Evolutionary conservation across 2,888 invertebrate genomes (phyloP).

Genomic region (Incurvaria masculella): DNA sequence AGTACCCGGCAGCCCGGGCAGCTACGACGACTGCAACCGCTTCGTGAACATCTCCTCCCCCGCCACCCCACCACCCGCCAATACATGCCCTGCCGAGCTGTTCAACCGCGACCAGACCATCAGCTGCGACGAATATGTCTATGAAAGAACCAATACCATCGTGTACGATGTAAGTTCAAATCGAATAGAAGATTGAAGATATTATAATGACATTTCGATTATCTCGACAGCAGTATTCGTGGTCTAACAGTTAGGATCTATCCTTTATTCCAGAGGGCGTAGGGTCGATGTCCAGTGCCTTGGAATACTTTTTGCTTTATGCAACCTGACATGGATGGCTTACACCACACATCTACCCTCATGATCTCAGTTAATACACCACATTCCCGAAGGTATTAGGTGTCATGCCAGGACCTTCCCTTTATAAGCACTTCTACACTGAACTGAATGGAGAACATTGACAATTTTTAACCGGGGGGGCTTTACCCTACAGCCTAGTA

Average conservation of each 20-base stretch:
- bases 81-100: conserved; percentile 30
- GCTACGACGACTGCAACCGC: conserved; percentile 33
- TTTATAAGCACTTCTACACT: no score
- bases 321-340: no score
- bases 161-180: conserved; percentile 39
- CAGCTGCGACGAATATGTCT: conserved; percentile 30
- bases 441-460: no score
- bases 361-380: no score
- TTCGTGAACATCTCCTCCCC: conserved; percentile 23
- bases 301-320: no score
- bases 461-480: background rate
- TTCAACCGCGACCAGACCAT: conserved; percentile 27
- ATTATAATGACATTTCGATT: no score
- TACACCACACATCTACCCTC: no score
- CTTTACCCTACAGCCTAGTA: background rate
- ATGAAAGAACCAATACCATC: conserved; percentile 34
- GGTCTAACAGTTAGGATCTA: background rate
- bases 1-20: conserved; percentile 24
- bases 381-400: no score
- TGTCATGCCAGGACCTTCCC: no score
- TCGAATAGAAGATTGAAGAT: background rate
- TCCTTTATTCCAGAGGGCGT: no score
- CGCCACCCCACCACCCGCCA: conserved; percentile 2
- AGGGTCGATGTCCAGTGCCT: no score
- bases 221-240: background rate